Conservation (phyloP, 30 jellyfish, hydroid and myxozoan species). For the Chrysaora quinquecirrha region DNA sequence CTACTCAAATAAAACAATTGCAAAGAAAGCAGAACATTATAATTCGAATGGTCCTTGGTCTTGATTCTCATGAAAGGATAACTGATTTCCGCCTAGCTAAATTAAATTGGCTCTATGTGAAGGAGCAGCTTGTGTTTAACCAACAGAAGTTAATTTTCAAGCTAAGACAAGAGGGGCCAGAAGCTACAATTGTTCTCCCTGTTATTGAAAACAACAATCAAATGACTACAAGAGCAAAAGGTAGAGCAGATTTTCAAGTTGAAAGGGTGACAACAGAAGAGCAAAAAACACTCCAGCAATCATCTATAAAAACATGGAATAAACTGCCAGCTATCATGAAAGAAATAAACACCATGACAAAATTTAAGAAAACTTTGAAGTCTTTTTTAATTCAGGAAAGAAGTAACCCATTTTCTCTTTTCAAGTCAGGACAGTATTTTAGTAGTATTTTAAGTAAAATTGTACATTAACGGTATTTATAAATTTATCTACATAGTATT, state of each 20-base stretch:
- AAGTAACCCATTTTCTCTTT: background rate
- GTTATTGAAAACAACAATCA: constrained; percentile 59
- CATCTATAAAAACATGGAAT: constrained; percentile 59
- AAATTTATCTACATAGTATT: background rate
- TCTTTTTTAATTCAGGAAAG: constrained; percentile 12
- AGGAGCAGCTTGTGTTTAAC: constrained; percentile 49
- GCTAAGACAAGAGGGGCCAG: constrained; percentile 57
- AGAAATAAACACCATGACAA: constrained; percentile 49
- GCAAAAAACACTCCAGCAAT: constrained; percentile 43
- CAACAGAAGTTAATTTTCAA: constrained; percentile 43
- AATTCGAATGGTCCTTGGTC: constrained; percentile 21
- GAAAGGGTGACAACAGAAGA: constrained; percentile 51
- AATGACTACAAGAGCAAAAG: constrained; percentile 61
- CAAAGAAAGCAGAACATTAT: constrained; percentile 1
- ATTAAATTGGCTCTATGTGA: constrained; percentile 39
- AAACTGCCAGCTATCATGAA: constrained; percentile 52
- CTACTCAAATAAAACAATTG: constrained; percentile 17
- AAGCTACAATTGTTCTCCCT: constrained; percentile 55
- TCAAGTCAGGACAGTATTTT: constrained; percentile 1
- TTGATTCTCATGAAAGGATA: constrained; percentile 13
- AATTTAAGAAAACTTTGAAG: constrained; percentile 38
- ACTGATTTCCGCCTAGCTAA: constrained; percentile 48
- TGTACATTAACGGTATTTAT: background rate
- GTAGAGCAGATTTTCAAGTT: constrained; percentile 63
- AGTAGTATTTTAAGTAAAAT: constrained; percentile 2